Percentiles rank a stretch among this genome's conserved stretches.
Conservation (phyloP, 2,797 vertebrate genomes). For the Pampus argenteus region DNA sequence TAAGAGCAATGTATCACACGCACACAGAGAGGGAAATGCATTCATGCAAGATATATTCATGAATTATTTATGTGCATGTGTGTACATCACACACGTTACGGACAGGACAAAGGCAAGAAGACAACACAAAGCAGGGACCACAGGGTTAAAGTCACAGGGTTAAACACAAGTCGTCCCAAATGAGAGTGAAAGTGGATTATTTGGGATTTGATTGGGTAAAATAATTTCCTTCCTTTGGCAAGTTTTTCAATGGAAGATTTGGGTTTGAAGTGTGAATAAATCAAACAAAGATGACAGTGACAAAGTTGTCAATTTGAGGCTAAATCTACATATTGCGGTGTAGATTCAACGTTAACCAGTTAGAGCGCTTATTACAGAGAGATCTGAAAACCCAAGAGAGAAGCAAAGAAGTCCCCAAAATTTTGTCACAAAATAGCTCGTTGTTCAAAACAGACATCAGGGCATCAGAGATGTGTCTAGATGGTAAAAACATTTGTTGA, state of each 20-base stretch:
- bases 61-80: conserved; percentile 54
- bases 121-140: conserved; percentile 52
- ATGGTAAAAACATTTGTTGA: not conserved
- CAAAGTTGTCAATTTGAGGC: conserved; percentile 9
- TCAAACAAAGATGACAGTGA: conserved; percentile 8
- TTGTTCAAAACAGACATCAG: conserved; percentile 65
- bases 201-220: conserved; percentile 17
- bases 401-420: conserved; percentile 55
- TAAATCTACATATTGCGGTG: not conserved
- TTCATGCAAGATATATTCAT: conserved; percentile 51
- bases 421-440: conserved; percentile 24
- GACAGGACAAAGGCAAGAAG: conserved; percentile 46
- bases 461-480: not conserved
- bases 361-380: conserved; percentile 50
- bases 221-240: conserved; percentile 19
- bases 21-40: conserved; percentile 35
- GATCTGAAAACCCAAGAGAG: conserved; percentile 82
- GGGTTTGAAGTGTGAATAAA: conserved; percentile 33
- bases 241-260: conserved; percentile 9
- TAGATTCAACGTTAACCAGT: conserved; percentile 3
- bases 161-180: conserved; percentile 11
- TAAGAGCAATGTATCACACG: conserved; percentile 22
- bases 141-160: conserved; percentile 51
- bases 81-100: conserved; percentile 27
- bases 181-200: conserved; percentile 24